phyloP scores from a whole-genome alignment of 2,797 vertebrate species.

The Cyprinodon diabolis region DNA sequence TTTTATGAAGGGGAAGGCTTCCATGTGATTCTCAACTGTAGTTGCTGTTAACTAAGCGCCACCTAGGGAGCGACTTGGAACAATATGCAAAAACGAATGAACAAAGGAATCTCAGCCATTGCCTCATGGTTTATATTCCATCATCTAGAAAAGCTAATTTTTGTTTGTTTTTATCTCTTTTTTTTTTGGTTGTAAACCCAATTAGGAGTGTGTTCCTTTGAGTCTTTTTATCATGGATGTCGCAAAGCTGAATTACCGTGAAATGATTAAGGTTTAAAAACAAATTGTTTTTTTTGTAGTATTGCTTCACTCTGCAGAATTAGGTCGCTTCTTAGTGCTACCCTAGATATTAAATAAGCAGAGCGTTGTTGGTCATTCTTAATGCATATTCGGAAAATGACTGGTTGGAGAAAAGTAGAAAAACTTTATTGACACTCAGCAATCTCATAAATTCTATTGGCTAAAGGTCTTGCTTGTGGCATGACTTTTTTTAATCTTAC shows the following conservation, averaged over 20 bases:
- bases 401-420: conserved; percentile 24
- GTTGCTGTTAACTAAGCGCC: conserved; percentile 57
- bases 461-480: conserved; percentile 47
- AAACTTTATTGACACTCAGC: conserved; percentile 43
- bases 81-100: conserved; percentile 79
- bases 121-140: conserved; percentile 66
- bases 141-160: conserved; percentile 49
- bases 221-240: conserved; percentile 30
- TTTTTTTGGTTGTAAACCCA: conserved; percentile 45
- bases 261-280: conserved; percentile 32
- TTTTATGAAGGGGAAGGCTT: conserved; percentile 63
- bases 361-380: conserved; percentile 45
- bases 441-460: conserved; percentile 54
- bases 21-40: conserved; percentile 43
- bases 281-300: conserved; percentile 44
- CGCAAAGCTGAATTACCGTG: conserved; percentile 40
- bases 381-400: conserved; percentile 18
- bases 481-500: conserved; percentile 46
- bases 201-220: conserved; percentile 6
- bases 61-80: conserved; percentile 58
- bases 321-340: conserved; percentile 25
- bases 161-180: conserved; percentile 29
- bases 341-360: conserved; percentile 34
- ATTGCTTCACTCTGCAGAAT: conserved; percentile 73
- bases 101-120: conserved; percentile 80